Percentiles rank a stretch among this genome's conserved stretches.
These are phyloP conservation scores for Cyclopterus lumpus DNA, from an alignment of 2,797 vertebrate species.

Conservation along the genomic window DNA sequence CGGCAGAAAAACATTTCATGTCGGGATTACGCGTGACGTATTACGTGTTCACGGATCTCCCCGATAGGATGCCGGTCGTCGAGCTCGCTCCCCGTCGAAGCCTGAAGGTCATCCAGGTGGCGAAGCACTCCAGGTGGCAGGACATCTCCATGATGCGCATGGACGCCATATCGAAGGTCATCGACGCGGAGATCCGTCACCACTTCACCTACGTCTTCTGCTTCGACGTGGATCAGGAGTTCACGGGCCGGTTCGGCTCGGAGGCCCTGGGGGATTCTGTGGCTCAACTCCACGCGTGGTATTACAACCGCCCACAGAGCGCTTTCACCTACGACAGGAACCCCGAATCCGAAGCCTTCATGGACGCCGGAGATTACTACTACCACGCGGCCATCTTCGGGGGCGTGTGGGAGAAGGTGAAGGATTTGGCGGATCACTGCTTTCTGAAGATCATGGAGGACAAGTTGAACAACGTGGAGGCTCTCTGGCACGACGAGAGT, in stretches of 20 bases:
- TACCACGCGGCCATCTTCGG: slow-evolving; percentile 79
- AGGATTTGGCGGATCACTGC: slow-evolving; percentile 57
- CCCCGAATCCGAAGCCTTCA: slow-evolving; percentile 69
- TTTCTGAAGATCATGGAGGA: slow-evolving; percentile 66
- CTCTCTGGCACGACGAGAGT: slow-evolving; percentile 80
- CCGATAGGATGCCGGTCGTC: slow-evolving; percentile 16
- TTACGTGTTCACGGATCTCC: slow-evolving; percentile 57
- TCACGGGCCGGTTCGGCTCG: slow-evolving; percentile 74
- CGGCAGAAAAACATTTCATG: slow-evolving; percentile 62
- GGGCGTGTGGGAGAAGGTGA: slow-evolving; percentile 63
- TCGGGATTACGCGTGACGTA: slow-evolving; percentile 44
- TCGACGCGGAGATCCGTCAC: slow-evolving; percentile 68
- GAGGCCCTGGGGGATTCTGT: slow-evolving; percentile 75
- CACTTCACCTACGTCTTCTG: slow-evolving; percentile 79
- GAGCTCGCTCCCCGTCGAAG: slow-evolving; percentile 6
- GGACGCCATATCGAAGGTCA: slow-evolving; percentile 73
- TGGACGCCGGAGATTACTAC: slow-evolving; percentile 71
- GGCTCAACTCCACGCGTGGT: slow-evolving; percentile 73
- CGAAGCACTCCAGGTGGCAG: slow-evolving; percentile 53
- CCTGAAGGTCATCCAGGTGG: slow-evolving; percentile 30
- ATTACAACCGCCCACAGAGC: slow-evolving; percentile 52
- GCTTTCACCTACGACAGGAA: slow-evolving; percentile 69
- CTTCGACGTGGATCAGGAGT: slow-evolving; percentile 84
- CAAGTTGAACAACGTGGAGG: slow-evolving; percentile 68
- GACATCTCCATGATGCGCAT: slow-evolving; percentile 67